Percentiles rank a stretch among this genome's conserved stretches.
phyloP scores from a whole-genome alignment of 2,888 invertebrate genomes.

The Perizoma affinitatum region DNA sequence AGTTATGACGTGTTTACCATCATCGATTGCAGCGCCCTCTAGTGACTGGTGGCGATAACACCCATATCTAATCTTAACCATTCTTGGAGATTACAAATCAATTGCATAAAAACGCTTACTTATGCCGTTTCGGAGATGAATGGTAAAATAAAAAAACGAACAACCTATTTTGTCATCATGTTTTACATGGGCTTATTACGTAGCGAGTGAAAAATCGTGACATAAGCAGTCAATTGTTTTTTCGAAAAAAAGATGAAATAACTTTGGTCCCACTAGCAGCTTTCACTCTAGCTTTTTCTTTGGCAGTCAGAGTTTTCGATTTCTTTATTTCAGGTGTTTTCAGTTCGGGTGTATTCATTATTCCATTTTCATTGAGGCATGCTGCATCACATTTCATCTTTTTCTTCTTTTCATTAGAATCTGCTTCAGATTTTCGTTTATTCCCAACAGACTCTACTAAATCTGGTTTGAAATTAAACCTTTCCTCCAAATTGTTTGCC shows the following conservation, averaged over 20 bases:
- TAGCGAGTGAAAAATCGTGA: too few relatives aligned
- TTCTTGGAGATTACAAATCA: too few relatives aligned
- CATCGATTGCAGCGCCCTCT: too few relatives aligned
- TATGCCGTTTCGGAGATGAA: too few relatives aligned
- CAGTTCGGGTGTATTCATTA: constrained; percentile 56
- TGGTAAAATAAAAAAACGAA: too few relatives aligned
- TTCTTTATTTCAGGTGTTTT: constrained; percentile 71
- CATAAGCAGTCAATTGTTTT: constrained; percentile 4
- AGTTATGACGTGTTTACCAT: too few relatives aligned
- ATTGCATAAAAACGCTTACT: too few relatives aligned
- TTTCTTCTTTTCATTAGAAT: constrained; percentile 64
- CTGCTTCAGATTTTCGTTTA: constrained; percentile 82
- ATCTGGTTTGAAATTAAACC: constrained; percentile 87
- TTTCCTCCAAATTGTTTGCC: constrained; percentile 85
- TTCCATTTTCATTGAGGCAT: constrained; percentile 53
- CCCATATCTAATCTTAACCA: too few relatives aligned
- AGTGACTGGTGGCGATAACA: too few relatives aligned
- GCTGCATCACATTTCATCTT: constrained; percentile 62
- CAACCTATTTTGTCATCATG: too few relatives aligned
- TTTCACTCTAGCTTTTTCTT: constrained; percentile 90
- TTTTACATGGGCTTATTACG: too few relatives aligned
- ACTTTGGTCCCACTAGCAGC: constrained; percentile 92
- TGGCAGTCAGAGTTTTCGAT: constrained; percentile 84
- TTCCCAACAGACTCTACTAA: constrained; percentile 73
- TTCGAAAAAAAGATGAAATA: constrained; percentile 83